phyloP scores from a whole-genome alignment of 2,888 invertebrate genomes.

The Diarsia brunnea region DNA sequence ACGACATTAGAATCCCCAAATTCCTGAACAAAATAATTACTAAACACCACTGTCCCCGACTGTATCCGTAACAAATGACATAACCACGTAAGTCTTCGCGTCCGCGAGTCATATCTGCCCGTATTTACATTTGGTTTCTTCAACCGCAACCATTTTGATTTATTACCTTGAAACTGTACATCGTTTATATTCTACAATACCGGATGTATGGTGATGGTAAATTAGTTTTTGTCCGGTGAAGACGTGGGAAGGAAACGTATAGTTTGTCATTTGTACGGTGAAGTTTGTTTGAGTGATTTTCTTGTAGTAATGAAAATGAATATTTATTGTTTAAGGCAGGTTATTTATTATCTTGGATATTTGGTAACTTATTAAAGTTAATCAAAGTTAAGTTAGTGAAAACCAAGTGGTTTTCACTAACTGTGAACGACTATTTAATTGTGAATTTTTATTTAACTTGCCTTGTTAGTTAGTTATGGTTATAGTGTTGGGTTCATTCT shows the following conservation, averaged over 20 bases:
- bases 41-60: slow-evolving; percentile 20
- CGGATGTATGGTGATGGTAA: slow-evolving; percentile 38
- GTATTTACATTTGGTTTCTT: slow-evolving; percentile 69
- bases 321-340: background rate
- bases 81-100: slow-evolving; percentile 59
- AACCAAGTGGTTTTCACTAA: no score
- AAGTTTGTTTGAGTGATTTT: slow-evolving; percentile 5
- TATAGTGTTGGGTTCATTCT: no score
- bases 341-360: no score
- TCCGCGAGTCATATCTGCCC: slow-evolving; percentile 65
- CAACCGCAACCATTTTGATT: slow-evolving; percentile 59
- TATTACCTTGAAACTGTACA: slow-evolving; percentile 46
- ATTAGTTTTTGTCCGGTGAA: slow-evolving; percentile 53
- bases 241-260: slow-evolving; percentile 5
- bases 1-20: no score
- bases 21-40: background rate
- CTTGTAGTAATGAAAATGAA: slow-evolving; percentile 11
- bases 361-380: no score
- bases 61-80: slow-evolving; percentile 60
- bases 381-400: no score
- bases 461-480: no score
- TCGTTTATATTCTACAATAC: slow-evolving; percentile 56
- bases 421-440: no score
- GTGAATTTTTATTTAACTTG: no score
- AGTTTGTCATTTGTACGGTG: slow-evolving; percentile 28